Evolutionary conservation across 1,140 invertebrate genomes (phyloP).

Genomic region (Solen grandis): DNA sequence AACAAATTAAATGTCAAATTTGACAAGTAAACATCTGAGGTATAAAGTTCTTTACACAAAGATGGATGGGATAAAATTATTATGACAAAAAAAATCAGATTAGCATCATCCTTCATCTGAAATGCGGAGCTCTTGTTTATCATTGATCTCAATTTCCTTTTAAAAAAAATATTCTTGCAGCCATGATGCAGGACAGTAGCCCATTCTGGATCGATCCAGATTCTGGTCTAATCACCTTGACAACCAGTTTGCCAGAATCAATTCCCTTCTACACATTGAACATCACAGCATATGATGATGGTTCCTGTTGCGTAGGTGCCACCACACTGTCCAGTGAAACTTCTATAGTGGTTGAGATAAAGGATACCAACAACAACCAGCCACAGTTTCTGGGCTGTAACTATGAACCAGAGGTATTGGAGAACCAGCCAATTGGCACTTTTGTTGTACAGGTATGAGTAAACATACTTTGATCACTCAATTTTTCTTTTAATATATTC

Average conservation of each 20-base stretch:
- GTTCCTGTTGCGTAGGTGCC: constrained; percentile 68
- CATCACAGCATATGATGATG: constrained; percentile 74
- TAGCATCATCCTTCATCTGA: too few relatives aligned
- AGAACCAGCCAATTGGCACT: constrained; percentile 63
- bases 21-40: too few relatives aligned
- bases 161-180: too few relatives aligned
- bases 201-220: constrained; percentile 67
- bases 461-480: too few relatives aligned
- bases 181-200: constrained; percentile 38
- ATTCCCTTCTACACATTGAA: constrained; percentile 65
- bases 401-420: constrained; percentile 64
- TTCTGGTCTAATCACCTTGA: constrained; percentile 68
- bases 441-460: constrained; percentile 63
- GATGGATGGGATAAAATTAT: too few relatives aligned
- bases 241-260: constrained; percentile 53
- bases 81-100: too few relatives aligned
- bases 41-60: too few relatives aligned
- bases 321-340: constrained; percentile 56
- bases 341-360: constrained; percentile 64
- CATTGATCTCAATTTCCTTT: too few relatives aligned
- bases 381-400: constrained; percentile 70
- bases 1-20: too few relatives aligned
- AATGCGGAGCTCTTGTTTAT: too few relatives aligned
- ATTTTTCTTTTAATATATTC: too few relatives aligned
- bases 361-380: constrained; percentile 73